Evolutionary conservation across 1,140 invertebrate species (phyloP), one percentile per base, ranked within the genome.

Genomic region (Hirudo medicinalis): DNA sequence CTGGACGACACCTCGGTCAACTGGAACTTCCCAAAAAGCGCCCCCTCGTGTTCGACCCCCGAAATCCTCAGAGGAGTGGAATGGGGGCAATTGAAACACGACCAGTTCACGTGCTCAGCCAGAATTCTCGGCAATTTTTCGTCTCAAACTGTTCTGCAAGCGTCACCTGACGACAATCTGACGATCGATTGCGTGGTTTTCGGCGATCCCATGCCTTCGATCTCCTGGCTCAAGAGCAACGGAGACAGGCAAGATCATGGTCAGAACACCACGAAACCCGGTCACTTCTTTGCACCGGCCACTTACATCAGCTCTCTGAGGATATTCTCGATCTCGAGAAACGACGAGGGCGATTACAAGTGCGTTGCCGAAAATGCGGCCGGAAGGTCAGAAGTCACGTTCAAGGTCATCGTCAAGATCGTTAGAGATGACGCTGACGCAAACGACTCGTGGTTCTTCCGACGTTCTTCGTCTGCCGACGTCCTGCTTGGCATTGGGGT

Each of bases 321-420:
- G 66, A 57, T 75, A 20, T 40, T 54, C 22, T 27, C 68, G 5
- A n/a, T 73, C 17, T 68, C 20, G 13, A 11, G 15, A n/a, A 40
- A 22, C n/a, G 70, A 75, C 67, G 54, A 67, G 1, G 72, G 69
- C 54, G 69, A 71, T 15, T 80, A 80, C 66, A 73, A 75, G 29
- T 80, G 79, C 71, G 69, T 75, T 19, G 76, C 77, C 2, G 72
- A 78, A 67, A 80, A 80, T 71, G 71, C 74, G 25, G 74, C 75
- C 13, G 78, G 78, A 3, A 36, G 43, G 0, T 72, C 69, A 27
- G 73, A 73, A 3, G 73, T 78, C 9, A 72, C 73, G 40, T 80
- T 75, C 70, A 75, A 71, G 29, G 67, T 79, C 19, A 75, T 72
- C 11, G 55, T 80, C 32, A 53, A n/a, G 25, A 15, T 25, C n/a